Evolutionary conservation across 2,113 vertebrate species (phyloP).

Genomic region (Cynoglossus semilaevis): DNA sequence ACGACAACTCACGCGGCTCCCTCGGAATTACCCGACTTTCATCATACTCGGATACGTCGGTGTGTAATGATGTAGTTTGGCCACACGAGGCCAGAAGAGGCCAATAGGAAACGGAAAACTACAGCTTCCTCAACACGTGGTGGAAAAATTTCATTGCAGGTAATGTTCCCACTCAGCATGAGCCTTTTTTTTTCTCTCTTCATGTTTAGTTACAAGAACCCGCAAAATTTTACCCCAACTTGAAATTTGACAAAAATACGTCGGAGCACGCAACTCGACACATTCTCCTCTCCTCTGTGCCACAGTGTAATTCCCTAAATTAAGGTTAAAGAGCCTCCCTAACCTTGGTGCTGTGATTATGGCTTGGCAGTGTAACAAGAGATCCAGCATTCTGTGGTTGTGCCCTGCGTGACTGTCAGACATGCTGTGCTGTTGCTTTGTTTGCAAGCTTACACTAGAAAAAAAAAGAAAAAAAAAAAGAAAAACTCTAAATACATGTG

Average conservation of each 20-base stretch:
- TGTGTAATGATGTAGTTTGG: slow-evolving; percentile 20
- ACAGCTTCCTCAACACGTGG: neutral
- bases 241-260: neutral
- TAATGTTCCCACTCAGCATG: slow-evolving; percentile 13
- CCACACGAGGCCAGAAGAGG: slow-evolving; percentile 43
- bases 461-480: slow-evolving; percentile 24
- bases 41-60: neutral
- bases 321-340: slow-evolving; percentile 66
- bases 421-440: slow-evolving; percentile 34
- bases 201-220: neutral
- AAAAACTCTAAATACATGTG: slow-evolving; percentile 38
- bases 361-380: slow-evolving; percentile 60
- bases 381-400: slow-evolving; percentile 53
- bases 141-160: neutral
- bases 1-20: too few relatives aligned
- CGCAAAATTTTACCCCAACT: slow-evolving; percentile 34
- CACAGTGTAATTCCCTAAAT: slow-evolving; percentile 68
- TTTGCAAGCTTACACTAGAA: slow-evolving; percentile 24
- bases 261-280: slow-evolving; percentile 49
- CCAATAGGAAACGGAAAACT: neutral
- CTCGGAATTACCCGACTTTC: neutral
- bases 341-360: slow-evolving; percentile 69
- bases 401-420: slow-evolving; percentile 48
- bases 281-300: slow-evolving; percentile 48
- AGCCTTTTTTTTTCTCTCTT: neutral